Conservation (phyloP, 64 coral and sea anemone genomes). For the Porites lutea region DNA sequence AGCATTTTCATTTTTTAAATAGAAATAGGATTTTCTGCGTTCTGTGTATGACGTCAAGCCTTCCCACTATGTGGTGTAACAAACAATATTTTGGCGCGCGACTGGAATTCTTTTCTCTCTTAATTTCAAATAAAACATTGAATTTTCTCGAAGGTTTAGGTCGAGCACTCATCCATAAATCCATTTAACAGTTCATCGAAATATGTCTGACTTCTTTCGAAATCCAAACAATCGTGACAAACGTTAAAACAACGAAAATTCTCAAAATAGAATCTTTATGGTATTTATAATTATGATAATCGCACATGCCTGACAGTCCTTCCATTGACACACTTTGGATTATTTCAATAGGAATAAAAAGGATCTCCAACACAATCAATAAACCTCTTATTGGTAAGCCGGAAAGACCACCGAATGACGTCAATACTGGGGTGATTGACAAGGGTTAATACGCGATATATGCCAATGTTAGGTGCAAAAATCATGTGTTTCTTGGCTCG, state of each 20-base stretch:
- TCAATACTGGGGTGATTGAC: slow-evolving; percentile 30
- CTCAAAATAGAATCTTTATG: not conserved
- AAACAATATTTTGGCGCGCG: not conserved
- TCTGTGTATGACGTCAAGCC: slow-evolving; percentile 2
- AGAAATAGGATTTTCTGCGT: not conserved
- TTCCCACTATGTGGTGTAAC: not conserved
- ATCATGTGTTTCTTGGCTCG: slow-evolving; percentile 41
- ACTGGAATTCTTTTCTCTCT: not conserved
- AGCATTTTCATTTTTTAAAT: not conserved
- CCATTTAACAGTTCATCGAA: not conserved
- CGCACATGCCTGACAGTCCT: not conserved
- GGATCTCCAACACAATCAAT: slow-evolving; percentile 34
- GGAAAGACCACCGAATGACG: slow-evolving; percentile 45
- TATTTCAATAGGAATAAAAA: slow-evolving; percentile 20
- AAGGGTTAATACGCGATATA: not conserved
- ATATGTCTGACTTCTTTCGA: not conserved
- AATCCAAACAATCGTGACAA: slow-evolving; percentile 25
- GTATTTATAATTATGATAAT: not conserved
- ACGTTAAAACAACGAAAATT: not conserved
- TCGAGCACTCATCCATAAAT: not conserved
- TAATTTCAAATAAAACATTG: not conserved
- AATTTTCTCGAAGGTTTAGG: slow-evolving; percentile 31
- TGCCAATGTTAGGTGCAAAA: not conserved
- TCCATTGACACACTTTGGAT: not conserved
- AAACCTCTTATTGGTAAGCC: slow-evolving; percentile 48